Conservation (phyloP, 1,140 invertebrate genomes). For the Diabrotica undecimpunctata region DNA sequence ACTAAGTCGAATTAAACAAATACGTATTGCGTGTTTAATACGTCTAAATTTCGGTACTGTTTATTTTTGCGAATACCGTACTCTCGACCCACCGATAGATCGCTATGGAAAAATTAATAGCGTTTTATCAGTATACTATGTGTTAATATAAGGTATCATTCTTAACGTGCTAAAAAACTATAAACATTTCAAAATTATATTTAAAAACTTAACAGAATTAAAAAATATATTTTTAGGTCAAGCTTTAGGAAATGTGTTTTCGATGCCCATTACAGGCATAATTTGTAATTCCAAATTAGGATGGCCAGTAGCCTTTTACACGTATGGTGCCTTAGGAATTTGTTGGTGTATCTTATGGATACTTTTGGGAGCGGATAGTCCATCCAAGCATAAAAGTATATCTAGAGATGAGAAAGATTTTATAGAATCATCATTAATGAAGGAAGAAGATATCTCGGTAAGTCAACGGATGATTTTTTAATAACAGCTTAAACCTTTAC, state of each 20-base stretch:
- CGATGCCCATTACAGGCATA: slow-evolving; percentile 65
- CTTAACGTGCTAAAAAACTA: too few species aligned
- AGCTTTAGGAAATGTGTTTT: slow-evolving; percentile 69
- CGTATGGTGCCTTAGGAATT: slow-evolving; percentile 63
- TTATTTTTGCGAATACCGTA: too few species aligned
- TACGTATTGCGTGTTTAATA: too few species aligned
- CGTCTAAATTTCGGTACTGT: too few species aligned
- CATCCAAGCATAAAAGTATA: slow-evolving; percentile 58
- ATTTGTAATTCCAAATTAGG: slow-evolving; percentile 61
- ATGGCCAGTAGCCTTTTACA: slow-evolving; percentile 78
- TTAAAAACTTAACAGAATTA: too few species aligned
- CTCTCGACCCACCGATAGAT: too few species aligned
- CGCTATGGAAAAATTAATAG: too few species aligned
- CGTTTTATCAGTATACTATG: too few species aligned
- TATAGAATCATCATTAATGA: slow-evolving; percentile 56
- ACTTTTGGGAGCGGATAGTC: slow-evolving; percentile 62
- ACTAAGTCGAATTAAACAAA: too few species aligned
- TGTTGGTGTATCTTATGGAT: slow-evolving; percentile 62
- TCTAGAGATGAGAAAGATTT: slow-evolving; percentile 57
- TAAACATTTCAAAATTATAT: too few species aligned
- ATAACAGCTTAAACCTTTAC: too few species aligned
- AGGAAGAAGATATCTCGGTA: slow-evolving; percentile 49
- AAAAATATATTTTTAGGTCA: slow-evolving; percentile 50
- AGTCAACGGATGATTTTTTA: slow-evolving; percentile 22
- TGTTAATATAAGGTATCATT: too few species aligned